phyloP scores from a whole-genome alignment of 2,888 invertebrate species.

The Acronicta leporina region DNA sequence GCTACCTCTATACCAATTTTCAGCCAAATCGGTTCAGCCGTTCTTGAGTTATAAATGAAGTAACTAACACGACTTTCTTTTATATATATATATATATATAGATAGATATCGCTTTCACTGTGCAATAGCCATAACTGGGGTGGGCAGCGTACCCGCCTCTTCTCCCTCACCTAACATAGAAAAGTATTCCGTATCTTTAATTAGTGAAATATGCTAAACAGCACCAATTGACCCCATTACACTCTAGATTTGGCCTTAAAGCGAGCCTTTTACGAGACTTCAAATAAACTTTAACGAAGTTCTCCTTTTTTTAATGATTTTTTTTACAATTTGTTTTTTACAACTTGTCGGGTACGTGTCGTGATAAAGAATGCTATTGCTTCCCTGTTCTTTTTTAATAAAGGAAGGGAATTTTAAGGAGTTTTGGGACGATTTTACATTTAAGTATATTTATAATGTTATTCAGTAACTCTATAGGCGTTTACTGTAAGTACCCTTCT shows the following conservation, averaged over 20 bases:
- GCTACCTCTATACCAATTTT: no score
- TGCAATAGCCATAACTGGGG: slow-evolving; percentile 10
- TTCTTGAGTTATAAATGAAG: no score
- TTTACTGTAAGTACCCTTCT: no score
- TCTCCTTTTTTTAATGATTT: slow-evolving; percentile 38
- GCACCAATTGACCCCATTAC: slow-evolving; percentile 55
- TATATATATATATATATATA: no score
- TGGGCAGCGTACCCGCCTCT: background rate
- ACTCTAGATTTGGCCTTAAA: slow-evolving; percentile 54
- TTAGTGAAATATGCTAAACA: slow-evolving; percentile 79
- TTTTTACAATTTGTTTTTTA: slow-evolving; percentile 45
- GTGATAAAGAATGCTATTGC: slow-evolving; percentile 13
- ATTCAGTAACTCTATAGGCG: no score
- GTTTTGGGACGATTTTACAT: background rate
- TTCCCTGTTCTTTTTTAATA: slow-evolving; percentile 27
- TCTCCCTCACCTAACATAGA: slow-evolving; percentile 1
- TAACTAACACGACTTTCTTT: no score
- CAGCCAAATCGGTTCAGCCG: no score
- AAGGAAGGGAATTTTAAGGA: slow-evolving; percentile 11
- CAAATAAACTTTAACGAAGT: slow-evolving; percentile 51
- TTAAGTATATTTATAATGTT: no score
- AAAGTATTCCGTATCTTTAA: slow-evolving; percentile 70
- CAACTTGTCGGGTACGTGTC: slow-evolving; percentile 34
- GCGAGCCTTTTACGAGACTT: slow-evolving; percentile 31
- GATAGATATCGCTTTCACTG: slow-evolving; percentile 11